Evolutionary conservation across 2,113 vertebrate genomes (phyloP).

Genomic region (Corythoichthys haematopterus): DNA sequence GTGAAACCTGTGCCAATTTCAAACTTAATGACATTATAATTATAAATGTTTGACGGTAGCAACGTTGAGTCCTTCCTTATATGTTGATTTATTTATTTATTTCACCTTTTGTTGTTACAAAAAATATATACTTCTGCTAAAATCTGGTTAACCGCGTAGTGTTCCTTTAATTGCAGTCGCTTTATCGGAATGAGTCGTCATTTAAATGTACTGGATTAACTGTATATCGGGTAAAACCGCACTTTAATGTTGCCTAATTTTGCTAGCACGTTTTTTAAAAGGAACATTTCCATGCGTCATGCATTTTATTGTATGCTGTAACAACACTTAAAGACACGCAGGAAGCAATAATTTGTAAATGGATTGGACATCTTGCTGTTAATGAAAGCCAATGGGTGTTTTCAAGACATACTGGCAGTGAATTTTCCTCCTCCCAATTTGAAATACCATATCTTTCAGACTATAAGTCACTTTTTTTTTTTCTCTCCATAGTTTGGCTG

Average conservation of each 20-base stretch:
- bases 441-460: no score
- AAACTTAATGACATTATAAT: background rate
- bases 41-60: background rate
- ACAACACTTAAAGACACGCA: slow-evolving; percentile 14
- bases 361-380: no score
- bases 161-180: background rate
- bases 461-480: no score
- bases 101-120: background rate
- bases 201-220: background rate
- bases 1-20: background rate
- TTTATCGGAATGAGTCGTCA: background rate
- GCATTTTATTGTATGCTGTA: slow-evolving; percentile 5
- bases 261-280: background rate
- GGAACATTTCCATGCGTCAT: slow-evolving; percentile 1
- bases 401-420: no score
- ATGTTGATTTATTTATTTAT: background rate
- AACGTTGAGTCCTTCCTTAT: background rate
- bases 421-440: no score
- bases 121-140: background rate
- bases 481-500: no score
- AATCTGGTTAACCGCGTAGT: background rate
- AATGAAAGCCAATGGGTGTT: no score
- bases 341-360: background rate
- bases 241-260: background rate
- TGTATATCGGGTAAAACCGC: background rate